phyloP scores from a whole-genome alignment of 2,888 invertebrate genomes.

The Andrena marginata region DNA sequence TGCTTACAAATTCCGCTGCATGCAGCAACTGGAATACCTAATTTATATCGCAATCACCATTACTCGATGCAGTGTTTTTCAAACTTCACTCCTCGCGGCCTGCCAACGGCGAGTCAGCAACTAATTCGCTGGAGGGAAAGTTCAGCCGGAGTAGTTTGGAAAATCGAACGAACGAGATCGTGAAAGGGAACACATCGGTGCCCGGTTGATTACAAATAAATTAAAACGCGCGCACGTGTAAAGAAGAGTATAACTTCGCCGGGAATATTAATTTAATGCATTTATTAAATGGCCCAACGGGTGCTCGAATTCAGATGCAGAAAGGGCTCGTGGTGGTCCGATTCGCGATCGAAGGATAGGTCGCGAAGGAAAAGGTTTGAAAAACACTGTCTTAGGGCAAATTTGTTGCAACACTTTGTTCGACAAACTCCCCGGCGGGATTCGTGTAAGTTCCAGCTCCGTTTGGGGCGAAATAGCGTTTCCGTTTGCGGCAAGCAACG shows the following conservation, averaged over 20 bases:
- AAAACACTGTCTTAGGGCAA: conserved; percentile 35
- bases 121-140: conserved; percentile 16
- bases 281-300: background rate
- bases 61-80: conserved; percentile 45
- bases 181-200: background rate
- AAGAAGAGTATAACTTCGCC: background rate
- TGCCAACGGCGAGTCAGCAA: background rate
- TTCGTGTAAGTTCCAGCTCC: conserved; percentile 25
- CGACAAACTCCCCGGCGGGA: conserved; percentile 20
- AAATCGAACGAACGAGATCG: background rate
- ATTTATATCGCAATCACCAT: conserved; percentile 33
- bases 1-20: conserved; percentile 64
- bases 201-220: background rate
- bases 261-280: background rate
- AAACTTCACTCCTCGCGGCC: conserved; percentile 10
- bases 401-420: conserved; percentile 34
- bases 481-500: conserved; percentile 80
- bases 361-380: conserved; percentile 33
- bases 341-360: conserved; percentile 7
- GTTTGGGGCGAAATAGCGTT: conserved; percentile 22
- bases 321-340: background rate
- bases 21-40: conserved; percentile 58
- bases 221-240: background rate
- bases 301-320: background rate
- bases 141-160: background rate